Base-by-base conservation (phyloP, 1,140 invertebrate species). In the Hypsibius dujardini region DNA sequence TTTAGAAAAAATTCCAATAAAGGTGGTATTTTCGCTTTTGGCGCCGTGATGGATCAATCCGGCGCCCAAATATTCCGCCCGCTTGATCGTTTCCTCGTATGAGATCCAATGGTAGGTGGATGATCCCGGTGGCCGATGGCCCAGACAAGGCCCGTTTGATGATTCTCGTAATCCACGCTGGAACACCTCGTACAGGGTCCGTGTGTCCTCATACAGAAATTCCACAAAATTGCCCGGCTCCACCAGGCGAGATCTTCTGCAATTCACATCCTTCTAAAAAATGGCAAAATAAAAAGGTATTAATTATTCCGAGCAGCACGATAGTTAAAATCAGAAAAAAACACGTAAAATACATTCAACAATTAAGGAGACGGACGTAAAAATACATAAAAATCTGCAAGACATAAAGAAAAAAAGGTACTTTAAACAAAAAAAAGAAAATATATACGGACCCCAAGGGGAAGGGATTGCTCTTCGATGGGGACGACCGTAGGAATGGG, bases 1-100 rank as follows among this genome's bases (percentile, higher is more conserved):
- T 80, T 90, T 88, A 74, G 90, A 87, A 81, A 95, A 97, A 73
- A 98, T 89, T 74, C 93, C 92, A 72, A 97, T 84, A 76, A 89
- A 85, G 28, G 90, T 92, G 73, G 85, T 84, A 70, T 88, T 85
- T 46, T 75, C 76, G 2, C 80, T 76, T 50, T 80, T 76, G 1
- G 92, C 82, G 71, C 92, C 92, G 73, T 88, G 80, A 2, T 86
- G 84, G 73, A 95, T 84, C 73, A 97, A 83, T 28, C 92, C 93
- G 0, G 90, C 88, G 70, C 92, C 92, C 75, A 97, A 88, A 81
- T 94, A 90, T 76, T 88, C 89, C 72, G 91, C 90, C 75, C 89
- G 84, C 69, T 92, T 82, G 72, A 95, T 81, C 1, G 89, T 71
- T 80, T 96, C 90, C 80, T 95, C 91, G 81, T 95, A 97, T 76